Conservation (phyloP, 2,888 invertebrate genomes). For the Cryptocephalus moraei region DNA sequence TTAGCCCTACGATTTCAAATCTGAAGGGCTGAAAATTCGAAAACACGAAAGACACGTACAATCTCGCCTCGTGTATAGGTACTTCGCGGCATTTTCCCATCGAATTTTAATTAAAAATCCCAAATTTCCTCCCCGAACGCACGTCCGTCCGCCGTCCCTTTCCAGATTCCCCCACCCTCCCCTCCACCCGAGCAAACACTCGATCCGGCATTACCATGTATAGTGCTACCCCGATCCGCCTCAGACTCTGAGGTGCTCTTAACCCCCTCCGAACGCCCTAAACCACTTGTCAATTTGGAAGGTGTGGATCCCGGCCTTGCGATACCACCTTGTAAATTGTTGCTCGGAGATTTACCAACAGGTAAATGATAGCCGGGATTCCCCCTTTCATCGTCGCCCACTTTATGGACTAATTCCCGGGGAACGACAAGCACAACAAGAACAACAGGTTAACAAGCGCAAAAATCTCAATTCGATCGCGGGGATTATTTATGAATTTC, state of each 20-base stretch:
- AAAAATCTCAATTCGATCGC: too few relatives aligned
- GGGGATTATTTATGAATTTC: too few relatives aligned
- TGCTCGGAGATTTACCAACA: slow-evolving; percentile 20
- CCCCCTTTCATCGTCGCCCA: slow-evolving; percentile 4
- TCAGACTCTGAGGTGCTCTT: slow-evolving; percentile 18
- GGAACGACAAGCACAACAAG: too few relatives aligned
- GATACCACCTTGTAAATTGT: slow-evolving; percentile 20
- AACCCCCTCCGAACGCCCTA: slow-evolving; percentile 23
- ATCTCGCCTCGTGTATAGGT: too few relatives aligned
- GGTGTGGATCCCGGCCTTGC: slow-evolving; percentile 26
- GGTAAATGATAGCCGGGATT: slow-evolving; percentile 11
- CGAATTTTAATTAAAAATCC: too few relatives aligned
- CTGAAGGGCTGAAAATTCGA: too few relatives aligned
- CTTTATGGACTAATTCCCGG: not conserved
- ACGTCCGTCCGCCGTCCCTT: slow-evolving; percentile 8
- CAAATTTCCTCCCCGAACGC: too few relatives aligned
- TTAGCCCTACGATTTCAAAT: too few relatives aligned
- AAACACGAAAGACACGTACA: too few relatives aligned
- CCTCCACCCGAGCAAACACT: slow-evolving; percentile 27
- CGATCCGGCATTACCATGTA: slow-evolving; percentile 29
- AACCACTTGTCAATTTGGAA: slow-evolving; percentile 31
- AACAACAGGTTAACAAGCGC: too few relatives aligned
- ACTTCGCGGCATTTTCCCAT: too few relatives aligned
- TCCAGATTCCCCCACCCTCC: slow-evolving; percentile 25
- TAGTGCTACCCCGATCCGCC: slow-evolving; percentile 15